Percentiles rank a stretch among this genome's conserved stretches.
phyloP scores from a whole-genome alignment of 2,113 vertebrate genomes.

The Caretta caretta region DNA sequence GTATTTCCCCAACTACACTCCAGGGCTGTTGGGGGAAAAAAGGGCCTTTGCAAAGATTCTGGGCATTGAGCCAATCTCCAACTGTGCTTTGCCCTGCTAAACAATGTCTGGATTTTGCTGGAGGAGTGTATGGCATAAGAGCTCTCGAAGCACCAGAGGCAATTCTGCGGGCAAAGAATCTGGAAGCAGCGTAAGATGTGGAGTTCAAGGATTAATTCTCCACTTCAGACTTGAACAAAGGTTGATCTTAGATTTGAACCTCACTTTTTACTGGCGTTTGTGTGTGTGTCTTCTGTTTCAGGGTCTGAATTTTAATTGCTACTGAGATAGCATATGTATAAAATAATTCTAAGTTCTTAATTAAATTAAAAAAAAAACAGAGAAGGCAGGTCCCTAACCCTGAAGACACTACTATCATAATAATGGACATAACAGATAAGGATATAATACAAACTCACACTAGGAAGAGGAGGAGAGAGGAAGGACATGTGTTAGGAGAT shows the following conservation, averaged over 20 bases:
- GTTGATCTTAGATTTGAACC: neutral
- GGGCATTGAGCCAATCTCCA: slow-evolving; percentile 47
- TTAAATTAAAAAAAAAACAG: neutral
- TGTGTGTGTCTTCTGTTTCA: neutral
- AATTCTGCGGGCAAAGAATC: neutral
- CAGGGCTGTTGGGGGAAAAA: neutral
- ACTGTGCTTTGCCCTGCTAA: slow-evolving; percentile 36
- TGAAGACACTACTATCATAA: neutral
- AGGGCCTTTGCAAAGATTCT: slow-evolving; percentile 11
- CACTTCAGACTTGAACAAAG: neutral
- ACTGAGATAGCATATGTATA: rapidly evolving
- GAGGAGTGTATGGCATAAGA: neutral
- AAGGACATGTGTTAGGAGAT: neutral
- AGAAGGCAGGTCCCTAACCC: neutral
- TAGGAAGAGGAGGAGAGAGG: rapidly evolving
- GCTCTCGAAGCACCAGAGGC: slow-evolving; percentile 11
- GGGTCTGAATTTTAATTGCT: neutral
- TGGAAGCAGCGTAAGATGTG: neutral
- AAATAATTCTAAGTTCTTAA: neutral
- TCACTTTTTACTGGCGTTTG: neutral
- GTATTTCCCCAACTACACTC: neutral
- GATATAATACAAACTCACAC: neutral
- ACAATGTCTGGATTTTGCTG: slow-evolving; percentile 30
- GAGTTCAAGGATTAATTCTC: neutral
- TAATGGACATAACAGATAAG: neutral